Base-by-base conservation (phyloP, 2,797 vertebrate species). In the Triplophysa bombifrons region DNA sequence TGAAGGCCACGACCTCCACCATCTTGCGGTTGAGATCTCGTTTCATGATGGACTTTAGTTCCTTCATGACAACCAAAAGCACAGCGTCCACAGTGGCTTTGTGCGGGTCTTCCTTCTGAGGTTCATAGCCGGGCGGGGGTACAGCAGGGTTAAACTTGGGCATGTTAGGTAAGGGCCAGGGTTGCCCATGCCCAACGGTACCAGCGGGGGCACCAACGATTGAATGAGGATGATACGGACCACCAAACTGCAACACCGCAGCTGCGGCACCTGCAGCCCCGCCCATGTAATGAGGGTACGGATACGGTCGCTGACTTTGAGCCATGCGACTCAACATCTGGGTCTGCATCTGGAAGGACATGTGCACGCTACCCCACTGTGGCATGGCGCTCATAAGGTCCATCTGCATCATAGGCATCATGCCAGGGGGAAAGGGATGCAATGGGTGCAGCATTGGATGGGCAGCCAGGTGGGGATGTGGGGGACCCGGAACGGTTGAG, bases 311-410 rank as follows among this genome's bases (percentile, higher is more conserved):
- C 77, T 98, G 93, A 0, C 94, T 96, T 78, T 99, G 98, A 30
- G 97, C 96, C 89, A 99, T 96, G 75, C 98, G 97, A 89, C 97
- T 99, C 87, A 99, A 87, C 96, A 99, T 93, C 88, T 99, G 98
- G 0, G 97, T 98, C 89, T 99, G 98, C 98, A 99, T 99, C 91
- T 99, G 98, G 90, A 99, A 97, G 86, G 96, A 98, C 97, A 98
- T 99, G 14, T 95, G 95, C 87, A 98, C 95, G 14, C 95, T 95
- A 0, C 95, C 96, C 97, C 97, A 99, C 87, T 98, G 96, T 56
- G 96, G 94, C 81, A 98, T 72, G 81, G 96, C 96, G 10, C 92
- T 98, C 89, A 98, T 97, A 88, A 99, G 94, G 74, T 98, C 97
- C 91, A 98, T 94, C 53, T 96, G 97, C 93, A 98, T 92, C 90